phyloP scores from a whole-genome alignment of 2,888 invertebrate genomes.

The Ganaspis brasiliensis region DNA sequence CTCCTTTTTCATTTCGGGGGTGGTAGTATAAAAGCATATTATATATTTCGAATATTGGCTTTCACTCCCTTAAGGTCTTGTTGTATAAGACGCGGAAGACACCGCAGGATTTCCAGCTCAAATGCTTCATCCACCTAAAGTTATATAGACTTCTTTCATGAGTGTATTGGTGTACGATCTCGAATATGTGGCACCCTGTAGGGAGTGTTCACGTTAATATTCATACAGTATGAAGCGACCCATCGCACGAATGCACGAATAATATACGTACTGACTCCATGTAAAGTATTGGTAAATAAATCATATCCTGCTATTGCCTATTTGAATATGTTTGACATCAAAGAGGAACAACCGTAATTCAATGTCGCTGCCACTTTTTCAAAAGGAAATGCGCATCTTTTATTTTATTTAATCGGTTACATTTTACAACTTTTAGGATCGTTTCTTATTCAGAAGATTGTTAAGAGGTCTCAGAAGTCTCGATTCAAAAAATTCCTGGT shows the following conservation, averaged over 20 bases:
- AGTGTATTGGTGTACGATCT: slow-evolving; percentile 48
- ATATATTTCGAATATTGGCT: slow-evolving; percentile 75
- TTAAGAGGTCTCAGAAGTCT: background rate
- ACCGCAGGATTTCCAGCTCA: slow-evolving; percentile 65
- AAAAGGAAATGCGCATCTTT: background rate
- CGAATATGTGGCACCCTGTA: slow-evolving; percentile 54
- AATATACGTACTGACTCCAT: slow-evolving; percentile 45
- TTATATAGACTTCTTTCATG: slow-evolving; percentile 30
- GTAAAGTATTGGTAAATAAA: slow-evolving; percentile 76
- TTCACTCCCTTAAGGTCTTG: slow-evolving; percentile 58
- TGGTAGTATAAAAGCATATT: slow-evolving; percentile 70
- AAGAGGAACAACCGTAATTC: slow-evolving; percentile 30
- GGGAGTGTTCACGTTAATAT: slow-evolving; percentile 72
- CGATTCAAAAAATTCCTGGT: too few species aligned
- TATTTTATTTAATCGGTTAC: background rate
- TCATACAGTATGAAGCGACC: slow-evolving; percentile 69
- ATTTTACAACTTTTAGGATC: slow-evolving; percentile 59
- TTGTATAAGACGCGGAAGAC: slow-evolving; percentile 52
- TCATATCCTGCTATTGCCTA: slow-evolving; percentile 74
- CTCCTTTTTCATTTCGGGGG: slow-evolving; percentile 20
- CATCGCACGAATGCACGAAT: slow-evolving; percentile 54
- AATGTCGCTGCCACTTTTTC: background rate
- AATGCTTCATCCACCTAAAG: slow-evolving; percentile 24
- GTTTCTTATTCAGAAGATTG: slow-evolving; percentile 35
- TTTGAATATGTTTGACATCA: slow-evolving; percentile 75